A percentile compares a stretch with the other conserved stretches of the same genome.
Conservation (phyloP, 2,888 invertebrate genomes). For the Brachyptera risi region DNA sequence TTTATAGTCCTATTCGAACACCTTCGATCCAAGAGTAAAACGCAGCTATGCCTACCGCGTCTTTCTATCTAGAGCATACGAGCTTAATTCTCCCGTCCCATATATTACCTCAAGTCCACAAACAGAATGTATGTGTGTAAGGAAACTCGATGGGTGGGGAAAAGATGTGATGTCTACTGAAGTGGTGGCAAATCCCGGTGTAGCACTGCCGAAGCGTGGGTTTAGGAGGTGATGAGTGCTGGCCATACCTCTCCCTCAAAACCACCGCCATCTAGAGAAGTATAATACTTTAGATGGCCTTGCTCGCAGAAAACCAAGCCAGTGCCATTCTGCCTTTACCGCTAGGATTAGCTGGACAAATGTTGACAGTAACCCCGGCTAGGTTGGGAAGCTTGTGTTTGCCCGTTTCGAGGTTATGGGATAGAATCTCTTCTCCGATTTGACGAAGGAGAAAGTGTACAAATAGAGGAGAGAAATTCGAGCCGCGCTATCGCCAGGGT, state of each 20-base stretch:
- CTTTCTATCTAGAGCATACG: no score
- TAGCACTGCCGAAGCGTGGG: conserved; percentile 18
- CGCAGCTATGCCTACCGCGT: no score
- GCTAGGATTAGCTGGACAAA: conserved; percentile 33
- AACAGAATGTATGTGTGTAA: neutral
- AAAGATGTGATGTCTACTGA: neutral
- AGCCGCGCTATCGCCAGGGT: neutral
- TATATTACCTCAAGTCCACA: conserved; percentile 18
- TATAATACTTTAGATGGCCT: no score
- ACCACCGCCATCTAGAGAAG: no score
- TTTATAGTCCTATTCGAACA: conserved; percentile 3
- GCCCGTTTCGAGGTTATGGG: neutral
- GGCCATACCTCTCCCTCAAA: neutral
- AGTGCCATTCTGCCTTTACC: conserved; percentile 8
- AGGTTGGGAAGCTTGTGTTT: neutral
- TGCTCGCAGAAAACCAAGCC: no score
- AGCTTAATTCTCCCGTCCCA: conserved; percentile 16
- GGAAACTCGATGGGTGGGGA: neutral
- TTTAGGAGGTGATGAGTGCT: conserved; percentile 29
- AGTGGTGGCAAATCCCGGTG: conserved; percentile 11
- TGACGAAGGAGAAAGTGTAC: neutral
- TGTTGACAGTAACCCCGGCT: conserved; percentile 29
- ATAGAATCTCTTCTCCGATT: neutral
- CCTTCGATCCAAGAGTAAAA: conserved; percentile 13
- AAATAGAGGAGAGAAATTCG: neutral